These are phyloP conservation scores for Florisuga fusca DNA, from an alignment of 2,797 vertebrate species.

Conservation along the genomic window DNA sequence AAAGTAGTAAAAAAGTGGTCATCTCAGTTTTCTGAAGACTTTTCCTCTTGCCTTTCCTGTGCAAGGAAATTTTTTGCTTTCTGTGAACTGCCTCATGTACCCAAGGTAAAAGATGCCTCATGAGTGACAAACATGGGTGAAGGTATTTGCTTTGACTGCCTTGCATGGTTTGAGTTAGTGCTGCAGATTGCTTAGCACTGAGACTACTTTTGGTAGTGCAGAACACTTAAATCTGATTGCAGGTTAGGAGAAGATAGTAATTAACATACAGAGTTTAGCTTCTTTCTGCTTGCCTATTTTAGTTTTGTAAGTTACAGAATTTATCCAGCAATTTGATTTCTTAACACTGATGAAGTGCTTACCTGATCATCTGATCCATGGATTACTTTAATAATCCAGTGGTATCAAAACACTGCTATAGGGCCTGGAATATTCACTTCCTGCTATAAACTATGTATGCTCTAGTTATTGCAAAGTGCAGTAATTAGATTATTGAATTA, in stretches of 20 bases:
- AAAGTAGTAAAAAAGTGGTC: neutral
- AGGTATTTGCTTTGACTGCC: neutral
- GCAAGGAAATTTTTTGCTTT: neutral
- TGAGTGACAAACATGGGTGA: neutral
- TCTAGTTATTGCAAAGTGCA: neutral
- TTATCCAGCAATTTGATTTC: neutral
- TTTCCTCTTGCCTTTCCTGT: neutral
- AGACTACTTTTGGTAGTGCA: neutral
- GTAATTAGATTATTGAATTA: neutral
- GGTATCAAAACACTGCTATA: neutral
- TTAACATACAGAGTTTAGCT: neutral
- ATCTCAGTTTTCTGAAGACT: neutral
- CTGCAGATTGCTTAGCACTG: neutral
- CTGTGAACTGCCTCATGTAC: neutral
- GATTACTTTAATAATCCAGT: neutral
- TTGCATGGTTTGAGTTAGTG: neutral
- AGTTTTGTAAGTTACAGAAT: neutral
- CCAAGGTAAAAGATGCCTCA: neutral
- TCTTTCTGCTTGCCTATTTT: neutral
- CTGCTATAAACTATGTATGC: neutral
- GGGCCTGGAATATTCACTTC: neutral
- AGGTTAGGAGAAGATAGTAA: neutral
- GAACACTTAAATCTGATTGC: neutral
- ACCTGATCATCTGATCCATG: neutral
- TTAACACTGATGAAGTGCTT: neutral